phyloP scores from a whole-genome alignment of 2,113 vertebrate species.

The Delphinus delphis region DNA sequence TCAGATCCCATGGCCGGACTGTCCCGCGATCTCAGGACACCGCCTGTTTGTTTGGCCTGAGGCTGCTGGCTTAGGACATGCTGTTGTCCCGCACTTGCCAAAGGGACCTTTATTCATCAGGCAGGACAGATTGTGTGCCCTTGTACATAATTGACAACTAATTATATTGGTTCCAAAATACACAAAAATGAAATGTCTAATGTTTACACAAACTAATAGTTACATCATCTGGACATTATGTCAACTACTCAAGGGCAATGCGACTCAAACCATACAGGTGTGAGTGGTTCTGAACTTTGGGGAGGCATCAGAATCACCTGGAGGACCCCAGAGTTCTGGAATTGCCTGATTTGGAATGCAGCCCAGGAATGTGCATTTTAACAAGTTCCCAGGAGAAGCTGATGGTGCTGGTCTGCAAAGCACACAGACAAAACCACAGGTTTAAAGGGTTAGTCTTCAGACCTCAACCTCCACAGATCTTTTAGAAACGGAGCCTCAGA shows the following conservation, averaged over 20 bases:
- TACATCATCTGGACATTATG: background rate
- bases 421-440: background rate
- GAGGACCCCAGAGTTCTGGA: background rate
- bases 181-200: background rate
- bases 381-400: background rate
- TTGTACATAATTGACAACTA: background rate
- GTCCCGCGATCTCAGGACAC: background rate
- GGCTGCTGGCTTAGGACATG: background rate
- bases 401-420: background rate
- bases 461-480: background rate
- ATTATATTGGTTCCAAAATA: background rate
- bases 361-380: background rate
- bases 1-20: background rate
- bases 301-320: background rate
- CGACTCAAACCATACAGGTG: background rate
- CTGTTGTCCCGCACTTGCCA: background rate
- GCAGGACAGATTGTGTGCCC: background rate
- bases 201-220: background rate
- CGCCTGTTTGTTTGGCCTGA: background rate
- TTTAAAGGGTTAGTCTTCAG: background rate
- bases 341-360: no score
- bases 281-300: background rate
- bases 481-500: background rate
- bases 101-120: background rate
- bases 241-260: background rate